Evolutionary conservation across 2,113 vertebrate genomes (phyloP).

Genomic region (Ochotona curzoniae): DNA sequence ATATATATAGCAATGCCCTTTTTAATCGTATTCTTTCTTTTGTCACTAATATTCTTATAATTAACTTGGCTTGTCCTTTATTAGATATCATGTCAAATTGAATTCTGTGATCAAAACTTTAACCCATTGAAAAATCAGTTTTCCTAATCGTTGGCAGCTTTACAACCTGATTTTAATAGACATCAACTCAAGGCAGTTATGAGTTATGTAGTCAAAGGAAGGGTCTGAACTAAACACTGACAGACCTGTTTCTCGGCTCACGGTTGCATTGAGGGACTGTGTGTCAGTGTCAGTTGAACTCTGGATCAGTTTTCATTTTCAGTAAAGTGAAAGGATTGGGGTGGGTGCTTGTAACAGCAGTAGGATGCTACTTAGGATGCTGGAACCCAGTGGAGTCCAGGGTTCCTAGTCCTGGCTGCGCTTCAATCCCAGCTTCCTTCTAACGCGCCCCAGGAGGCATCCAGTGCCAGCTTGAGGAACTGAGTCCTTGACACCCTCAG

Average conservation of each 20-base stretch:
- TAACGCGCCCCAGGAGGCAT: no score
- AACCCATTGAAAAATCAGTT: background rate
- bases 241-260: background rate
- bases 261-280: background rate
- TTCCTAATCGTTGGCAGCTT: background rate
- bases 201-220: background rate
- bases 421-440: no score
- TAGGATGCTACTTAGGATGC: no score
- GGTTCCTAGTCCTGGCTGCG: no score
- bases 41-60: conserved; percentile 35
- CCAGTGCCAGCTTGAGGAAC: no score
- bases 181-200: background rate
- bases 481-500: no score
- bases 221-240: background rate
- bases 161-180: background rate
- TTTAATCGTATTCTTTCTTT: conserved; percentile 32
- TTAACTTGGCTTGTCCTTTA: conserved; percentile 44
- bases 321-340: background rate
- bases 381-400: no score
- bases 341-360: no score
- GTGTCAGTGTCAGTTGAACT: background rate
- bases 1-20: conserved; percentile 6
- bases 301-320: background rate
- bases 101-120: background rate
- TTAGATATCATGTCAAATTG: background rate